These are phyloP conservation scores for Eulemur rubriventer DNA, from an alignment of 2,797 vertebrate genomes.

Conservation along the genomic window DNA sequence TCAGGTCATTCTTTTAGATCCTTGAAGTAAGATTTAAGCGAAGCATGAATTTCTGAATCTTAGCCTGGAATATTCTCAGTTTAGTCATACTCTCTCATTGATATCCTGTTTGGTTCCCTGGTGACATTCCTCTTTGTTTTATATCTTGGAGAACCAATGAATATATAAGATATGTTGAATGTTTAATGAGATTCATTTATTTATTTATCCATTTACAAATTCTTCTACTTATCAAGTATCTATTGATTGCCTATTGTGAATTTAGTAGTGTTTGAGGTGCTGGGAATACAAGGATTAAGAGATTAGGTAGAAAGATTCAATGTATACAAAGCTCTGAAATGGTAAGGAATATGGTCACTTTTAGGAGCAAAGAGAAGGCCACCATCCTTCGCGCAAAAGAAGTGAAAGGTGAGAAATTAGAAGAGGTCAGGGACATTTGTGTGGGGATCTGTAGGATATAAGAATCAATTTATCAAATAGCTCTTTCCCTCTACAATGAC, in stretches of 20 bases:
- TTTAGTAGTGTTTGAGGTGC: neutral
- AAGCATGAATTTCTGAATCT: neutral
- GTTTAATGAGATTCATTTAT: neutral
- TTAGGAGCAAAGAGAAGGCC: neutral
- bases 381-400: neutral
- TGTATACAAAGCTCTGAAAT: neutral
- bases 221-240: neutral
- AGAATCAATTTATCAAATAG: neutral
- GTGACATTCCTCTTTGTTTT: neutral
- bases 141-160: neutral
- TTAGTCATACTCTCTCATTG: neutral
- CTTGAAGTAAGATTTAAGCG: neutral
- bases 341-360: neutral
- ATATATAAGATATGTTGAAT: neutral
- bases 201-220: neutral
- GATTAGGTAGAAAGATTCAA: neutral
- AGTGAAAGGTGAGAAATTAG: neutral
- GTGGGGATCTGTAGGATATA: neutral
- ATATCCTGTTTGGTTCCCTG: neutral
- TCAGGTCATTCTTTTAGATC: neutral
- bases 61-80: neutral
- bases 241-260: neutral
- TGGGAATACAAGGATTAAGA: neutral
- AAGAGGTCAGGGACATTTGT: neutral
- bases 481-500: neutral